Conservation (phyloP, 2,113 vertebrate genomes). For the Podilymbus podiceps region DNA sequence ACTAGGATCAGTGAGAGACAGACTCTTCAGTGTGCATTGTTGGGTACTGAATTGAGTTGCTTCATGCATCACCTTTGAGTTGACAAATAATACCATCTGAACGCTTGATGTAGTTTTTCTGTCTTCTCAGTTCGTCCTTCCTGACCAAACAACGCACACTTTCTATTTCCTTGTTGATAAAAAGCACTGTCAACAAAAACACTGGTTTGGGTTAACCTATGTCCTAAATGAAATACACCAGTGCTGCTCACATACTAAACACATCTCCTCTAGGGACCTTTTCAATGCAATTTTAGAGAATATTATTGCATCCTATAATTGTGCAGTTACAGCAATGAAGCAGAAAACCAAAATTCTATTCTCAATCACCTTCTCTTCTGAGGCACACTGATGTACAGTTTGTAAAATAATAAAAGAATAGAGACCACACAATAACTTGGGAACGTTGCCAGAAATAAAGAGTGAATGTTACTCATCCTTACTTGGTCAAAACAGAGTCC, state of each 20-base stretch:
- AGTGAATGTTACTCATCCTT: not conserved
- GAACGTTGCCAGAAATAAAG: not conserved
- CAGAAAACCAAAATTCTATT: not conserved
- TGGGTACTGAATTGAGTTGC: not conserved
- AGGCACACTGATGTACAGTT: not conserved
- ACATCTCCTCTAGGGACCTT: not conserved
- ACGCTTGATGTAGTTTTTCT: not conserved
- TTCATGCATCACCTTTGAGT: not conserved
- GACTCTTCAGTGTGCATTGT: not conserved
- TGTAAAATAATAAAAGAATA: not conserved
- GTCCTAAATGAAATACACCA: not conserved
- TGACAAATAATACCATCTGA: not conserved
- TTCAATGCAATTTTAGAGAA: not conserved
- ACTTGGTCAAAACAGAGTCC: not conserved
- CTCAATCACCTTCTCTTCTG: not conserved
- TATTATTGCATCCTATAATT: not conserved
- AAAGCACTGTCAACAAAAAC: not conserved
- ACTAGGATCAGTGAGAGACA: not conserved
- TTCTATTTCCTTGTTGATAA: not conserved
- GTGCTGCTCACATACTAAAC: not conserved
- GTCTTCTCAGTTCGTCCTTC: not conserved
- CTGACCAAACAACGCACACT: not conserved
- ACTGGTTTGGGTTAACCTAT: not conserved
- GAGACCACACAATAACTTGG: not conserved
- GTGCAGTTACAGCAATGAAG: not conserved